Base-by-base conservation (phyloP, 2,888 invertebrate genomes). In the Noctua janthina region DNA sequence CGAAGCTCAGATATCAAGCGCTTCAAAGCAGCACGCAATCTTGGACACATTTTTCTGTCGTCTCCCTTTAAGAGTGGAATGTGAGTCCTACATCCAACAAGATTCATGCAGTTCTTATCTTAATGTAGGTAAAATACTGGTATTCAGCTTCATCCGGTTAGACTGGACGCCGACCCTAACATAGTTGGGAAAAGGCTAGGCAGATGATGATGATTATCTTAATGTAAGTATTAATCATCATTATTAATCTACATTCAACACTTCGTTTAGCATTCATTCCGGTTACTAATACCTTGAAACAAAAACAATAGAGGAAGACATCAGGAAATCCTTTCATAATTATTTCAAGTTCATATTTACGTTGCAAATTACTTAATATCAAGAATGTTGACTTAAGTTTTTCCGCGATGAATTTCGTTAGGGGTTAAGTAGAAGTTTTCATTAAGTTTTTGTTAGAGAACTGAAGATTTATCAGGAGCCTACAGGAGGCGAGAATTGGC, bases 281-380 rank as follows among this genome's bases (percentile, higher is more conserved):
- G 74, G 74, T 54, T 51, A 59, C 15, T 2, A 49, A 69, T 35
- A 76, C 76, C 83, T 86, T 86, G 86, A 76, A 86, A 68, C 11
- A 29, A 64, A 51, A 82, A 84, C 74, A 78, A 64, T 43, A 7
- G 43, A 74, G 81, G 77, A 86, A 85, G 43, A 74, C 13, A 13
- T 11, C 39, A 78, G 89, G 87, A 87, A 69, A 89, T 89, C 74
- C 87, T 78, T 77, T 76, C 43, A 39, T 74, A 78, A 68, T 15
- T 46, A 78, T 73, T 78, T 82, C 87, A 89, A 87, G 82, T 73
- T 85, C 76, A 76, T 62, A 54, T 62, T 64, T 23, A 70, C 77
- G 68, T 76, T n/a, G 20, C 17, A 49, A 76, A 29, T 62, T 83
- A 83, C 35, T 2, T 62, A 35, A 64, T 35, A 35, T 35, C 13